phyloP scores from a whole-genome alignment of 2,797 vertebrate species.

The Lagocephalus sceleratus region DNA sequence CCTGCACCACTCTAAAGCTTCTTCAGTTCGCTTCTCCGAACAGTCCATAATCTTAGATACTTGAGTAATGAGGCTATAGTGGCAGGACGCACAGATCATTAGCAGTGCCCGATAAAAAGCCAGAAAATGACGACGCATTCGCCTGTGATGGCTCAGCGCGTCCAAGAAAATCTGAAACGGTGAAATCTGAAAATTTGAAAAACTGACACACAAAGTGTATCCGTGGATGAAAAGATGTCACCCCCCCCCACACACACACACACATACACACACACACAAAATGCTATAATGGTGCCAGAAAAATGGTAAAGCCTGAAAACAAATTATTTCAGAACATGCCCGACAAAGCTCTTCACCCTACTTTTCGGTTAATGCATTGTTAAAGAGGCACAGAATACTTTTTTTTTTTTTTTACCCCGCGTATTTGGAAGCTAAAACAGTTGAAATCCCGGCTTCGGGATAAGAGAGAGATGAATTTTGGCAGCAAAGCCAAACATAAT shows the following conservation, averaged over 20 bases:
- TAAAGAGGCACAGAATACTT: neutral
- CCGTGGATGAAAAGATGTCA: no score
- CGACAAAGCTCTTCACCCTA: slow-evolving; percentile 6
- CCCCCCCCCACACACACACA: slow-evolving; percentile 1
- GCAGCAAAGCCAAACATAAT: slow-evolving; percentile 46
- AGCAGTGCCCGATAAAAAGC: no score
- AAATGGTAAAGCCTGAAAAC: slow-evolving; percentile 19
- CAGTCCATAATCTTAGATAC: no score
- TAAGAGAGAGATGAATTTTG: slow-evolving; percentile 16
- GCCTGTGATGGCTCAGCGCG: no score
- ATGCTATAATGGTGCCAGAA: slow-evolving; percentile 24
- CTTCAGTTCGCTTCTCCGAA: no score
- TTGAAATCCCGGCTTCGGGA: slow-evolving; percentile 29
- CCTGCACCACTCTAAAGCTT: no score
- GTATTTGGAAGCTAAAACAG: neutral
- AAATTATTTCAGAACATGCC: slow-evolving; percentile 15
- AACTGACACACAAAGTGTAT: no score
- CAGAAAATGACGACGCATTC: no score
- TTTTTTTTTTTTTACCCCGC: neutral
- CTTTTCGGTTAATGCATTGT: neutral
- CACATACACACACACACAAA: slow-evolving; percentile 10
- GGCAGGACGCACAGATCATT: no score
- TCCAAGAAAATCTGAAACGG: no score
- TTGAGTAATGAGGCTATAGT: no score
- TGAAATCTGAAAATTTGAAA: no score